Base-by-base conservation (phyloP, 2,113 vertebrate genomes). In the Chionis minor region DNA sequence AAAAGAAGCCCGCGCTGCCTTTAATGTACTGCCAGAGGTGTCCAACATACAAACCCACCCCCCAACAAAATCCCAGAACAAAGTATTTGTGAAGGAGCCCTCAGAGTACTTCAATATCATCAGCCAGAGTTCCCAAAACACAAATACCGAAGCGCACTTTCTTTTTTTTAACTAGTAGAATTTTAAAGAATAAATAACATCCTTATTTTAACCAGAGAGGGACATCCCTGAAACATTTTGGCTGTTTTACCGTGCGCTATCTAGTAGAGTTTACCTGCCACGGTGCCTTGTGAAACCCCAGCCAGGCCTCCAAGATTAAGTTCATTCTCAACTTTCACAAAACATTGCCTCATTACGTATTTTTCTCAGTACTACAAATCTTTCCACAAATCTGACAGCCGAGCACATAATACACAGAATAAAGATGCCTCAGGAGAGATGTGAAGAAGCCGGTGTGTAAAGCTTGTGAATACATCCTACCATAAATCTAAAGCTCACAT, bases 401-500 rank as follows among this genome's bases (percentile, higher is more conserved):
- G 52, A 95, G 32, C 72, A 59, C 66, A 54, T 40, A 45, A 75
- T 11, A 52, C 9, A 22, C 19, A 85, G 52, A 45, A 92, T 87
- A 79, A 72, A 61, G 32, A 49, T 26, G 67, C 81, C n/a, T 94
- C 51, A 23, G 96, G 96, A 91, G 65, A 72, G 28, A 78, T 56
- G 47, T 42, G 72, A 87, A 85, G 75, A 86, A 90, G 74, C 89
- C 51, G 67, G 42, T 35, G 82, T 47, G 79, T 96, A 96, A 96
- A 97, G 95, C 95, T 97, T 59, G 71, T 55, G 91, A 97, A 84
- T 63, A 82, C 85, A 97, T 84, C 91, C 77, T 55, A 40, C 27
- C 35, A 74, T 71, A 88, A 88, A 94, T 81, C 80, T 80, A 90
- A 85, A 30, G 62, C 86, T 93, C 95, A 96, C 33, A 73, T 95